These are phyloP conservation scores for Cerastoderma edule DNA, from an alignment of 2,888 invertebrate species.

Conservation along the genomic window DNA sequence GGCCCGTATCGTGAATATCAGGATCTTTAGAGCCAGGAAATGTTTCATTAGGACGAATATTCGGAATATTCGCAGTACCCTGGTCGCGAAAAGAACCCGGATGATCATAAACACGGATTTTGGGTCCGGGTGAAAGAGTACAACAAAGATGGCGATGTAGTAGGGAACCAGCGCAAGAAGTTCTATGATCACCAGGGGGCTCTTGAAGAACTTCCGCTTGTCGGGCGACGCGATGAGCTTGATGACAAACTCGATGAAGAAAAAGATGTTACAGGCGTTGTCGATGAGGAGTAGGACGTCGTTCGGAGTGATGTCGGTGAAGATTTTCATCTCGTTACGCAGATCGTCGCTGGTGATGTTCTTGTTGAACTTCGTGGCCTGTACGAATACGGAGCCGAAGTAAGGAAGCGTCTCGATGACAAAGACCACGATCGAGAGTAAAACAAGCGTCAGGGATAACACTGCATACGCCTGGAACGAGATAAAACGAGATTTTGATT, in stretches of 20 bases:
- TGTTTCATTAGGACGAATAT: constrained; percentile 73
- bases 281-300: constrained; percentile 67
- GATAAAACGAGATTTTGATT: constrained; percentile 16
- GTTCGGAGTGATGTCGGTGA: constrained; percentile 63
- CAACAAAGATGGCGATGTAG: constrained; percentile 66
- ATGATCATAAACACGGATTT: constrained; percentile 62
- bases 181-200: constrained; percentile 66
- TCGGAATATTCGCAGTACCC: constrained; percentile 68
- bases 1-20: constrained; percentile 70
- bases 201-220: constrained; percentile 62
- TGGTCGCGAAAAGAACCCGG: constrained; percentile 63
- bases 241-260: constrained; percentile 67
- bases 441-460: constrained; percentile 61
- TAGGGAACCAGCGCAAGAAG: constrained; percentile 66
- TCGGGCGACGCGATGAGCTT: constrained; percentile 66
- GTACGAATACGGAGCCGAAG: constrained; percentile 65
- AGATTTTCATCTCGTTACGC: constrained; percentile 66
- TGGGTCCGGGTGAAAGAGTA: constrained; percentile 64
- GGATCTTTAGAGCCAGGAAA: constrained; percentile 69
- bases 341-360: constrained; percentile 66
- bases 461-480: constrained; percentile 66
- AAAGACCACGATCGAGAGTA: constrained; percentile 69
- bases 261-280: constrained; percentile 67
- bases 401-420: constrained; percentile 69
- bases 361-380: constrained; percentile 46